Conservation (phyloP, 2,113 vertebrate genomes). For the western clawed frog (Xenopus tropicalis) region DNA sequence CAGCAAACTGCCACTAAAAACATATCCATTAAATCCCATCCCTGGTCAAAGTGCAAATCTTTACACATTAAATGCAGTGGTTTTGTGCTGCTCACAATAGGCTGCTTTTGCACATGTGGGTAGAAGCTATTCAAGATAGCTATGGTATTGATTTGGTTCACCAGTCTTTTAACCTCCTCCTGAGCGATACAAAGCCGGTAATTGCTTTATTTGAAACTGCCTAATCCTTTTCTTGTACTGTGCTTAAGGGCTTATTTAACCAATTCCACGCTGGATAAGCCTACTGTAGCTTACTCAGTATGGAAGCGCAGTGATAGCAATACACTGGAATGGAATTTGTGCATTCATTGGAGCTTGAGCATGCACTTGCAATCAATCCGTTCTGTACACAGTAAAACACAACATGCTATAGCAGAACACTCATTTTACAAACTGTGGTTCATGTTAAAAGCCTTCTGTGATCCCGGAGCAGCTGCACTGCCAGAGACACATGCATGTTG, state of each 20-base stretch:
- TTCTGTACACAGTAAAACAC: too few relatives aligned
- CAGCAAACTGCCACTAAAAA: background rate
- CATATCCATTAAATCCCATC: slow-evolving; percentile 25
- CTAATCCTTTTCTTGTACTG: slow-evolving; percentile 25
- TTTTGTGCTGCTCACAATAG: background rate
- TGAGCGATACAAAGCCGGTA: slow-evolving; percentile 30
- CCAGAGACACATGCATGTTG: too few relatives aligned
- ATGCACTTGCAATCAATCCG: too few relatives aligned
- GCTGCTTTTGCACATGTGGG: slow-evolving; percentile 14
- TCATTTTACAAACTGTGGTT: too few relatives aligned
- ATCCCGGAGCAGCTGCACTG: too few relatives aligned
- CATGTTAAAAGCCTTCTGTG: too few relatives aligned
- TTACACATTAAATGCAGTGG: background rate
- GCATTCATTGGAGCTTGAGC: too few relatives aligned
- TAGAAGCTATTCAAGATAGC: slow-evolving; percentile 25
- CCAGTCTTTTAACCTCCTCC: slow-evolving; percentile 37
- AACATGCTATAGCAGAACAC: too few relatives aligned
- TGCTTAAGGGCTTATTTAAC: slow-evolving; percentile 24
- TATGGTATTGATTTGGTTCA: slow-evolving; percentile 32
- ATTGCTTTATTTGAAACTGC: slow-evolving; percentile 30
- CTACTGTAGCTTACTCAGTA: background rate
- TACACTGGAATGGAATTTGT: too few relatives aligned
- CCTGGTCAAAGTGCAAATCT: background rate
- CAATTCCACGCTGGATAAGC: slow-evolving; percentile 1
- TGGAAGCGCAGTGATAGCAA: background rate